Conservation (phyloP, 2,113 vertebrate species). For the Cacatua alba region DNA sequence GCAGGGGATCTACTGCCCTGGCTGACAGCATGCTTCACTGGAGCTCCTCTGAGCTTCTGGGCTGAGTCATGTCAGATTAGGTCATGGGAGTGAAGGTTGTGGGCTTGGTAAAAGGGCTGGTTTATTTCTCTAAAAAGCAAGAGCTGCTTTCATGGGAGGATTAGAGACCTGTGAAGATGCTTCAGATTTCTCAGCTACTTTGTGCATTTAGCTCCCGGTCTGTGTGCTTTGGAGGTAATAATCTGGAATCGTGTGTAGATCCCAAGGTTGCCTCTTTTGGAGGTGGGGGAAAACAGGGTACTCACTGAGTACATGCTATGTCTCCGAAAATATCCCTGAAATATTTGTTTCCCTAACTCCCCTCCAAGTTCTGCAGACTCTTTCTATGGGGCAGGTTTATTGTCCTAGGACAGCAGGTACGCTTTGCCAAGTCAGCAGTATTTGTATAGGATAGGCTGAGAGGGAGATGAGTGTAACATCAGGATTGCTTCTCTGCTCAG, state of each 20-base stretch:
- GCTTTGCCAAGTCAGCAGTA: not conserved
- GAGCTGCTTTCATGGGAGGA: slow-evolving; percentile 1
- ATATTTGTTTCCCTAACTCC: not conserved
- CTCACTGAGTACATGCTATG: not conserved
- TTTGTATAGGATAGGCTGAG: not conserved
- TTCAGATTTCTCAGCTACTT: not conserved
- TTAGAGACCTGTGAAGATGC: not conserved
- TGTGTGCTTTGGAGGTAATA: not conserved
- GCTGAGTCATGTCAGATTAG: slow-evolving; percentile 33
- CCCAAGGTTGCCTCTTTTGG: not conserved
- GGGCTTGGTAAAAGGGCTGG: slow-evolving; percentile 25
- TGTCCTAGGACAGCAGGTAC: not conserved
- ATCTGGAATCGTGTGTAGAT: not conserved
- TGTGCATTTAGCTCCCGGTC: not conserved
- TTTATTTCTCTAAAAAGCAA: slow-evolving; percentile 24
- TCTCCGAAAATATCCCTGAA: not conserved
- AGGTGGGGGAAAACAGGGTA: not conserved
- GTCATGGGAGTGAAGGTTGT: slow-evolving; percentile 38
- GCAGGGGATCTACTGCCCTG: not conserved
- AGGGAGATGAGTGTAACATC: not conserved
- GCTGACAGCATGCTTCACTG: not conserved
- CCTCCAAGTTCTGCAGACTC: not conserved
- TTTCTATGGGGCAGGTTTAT: not conserved
- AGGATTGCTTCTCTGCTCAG: not conserved
- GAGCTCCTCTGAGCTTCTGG: not conserved